Conservation (phyloP, 2,797 vertebrate species). For the Anguilla anguilla region DNA sequence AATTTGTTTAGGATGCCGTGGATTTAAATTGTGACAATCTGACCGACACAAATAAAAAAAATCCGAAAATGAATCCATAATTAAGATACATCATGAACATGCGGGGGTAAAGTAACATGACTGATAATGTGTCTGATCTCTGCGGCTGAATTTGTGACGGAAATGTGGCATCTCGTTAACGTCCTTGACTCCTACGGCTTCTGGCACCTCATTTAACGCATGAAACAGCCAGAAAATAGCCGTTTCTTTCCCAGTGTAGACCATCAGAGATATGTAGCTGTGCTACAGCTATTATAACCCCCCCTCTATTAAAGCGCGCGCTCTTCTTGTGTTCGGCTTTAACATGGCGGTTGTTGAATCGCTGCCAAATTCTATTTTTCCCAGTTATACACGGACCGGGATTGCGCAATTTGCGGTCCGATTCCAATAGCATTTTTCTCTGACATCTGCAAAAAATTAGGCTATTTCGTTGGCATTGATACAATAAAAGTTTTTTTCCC, state of each 20-base stretch:
- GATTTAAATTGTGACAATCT: neutral
- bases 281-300: conserved; percentile 16
- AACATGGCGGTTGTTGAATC: conserved; percentile 48
- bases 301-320: conserved; percentile 28
- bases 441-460: conserved; percentile 1
- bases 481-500: neutral
- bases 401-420: conserved; percentile 11
- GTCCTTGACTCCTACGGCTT: neutral
- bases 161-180: neutral
- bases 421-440: neutral
- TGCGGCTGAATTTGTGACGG: neutral
- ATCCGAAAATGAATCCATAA: neutral
- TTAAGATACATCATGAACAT: neutral
- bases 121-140: neutral
- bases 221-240: neutral
- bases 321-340: conserved; percentile 23
- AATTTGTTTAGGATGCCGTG: neutral
- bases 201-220: neutral
- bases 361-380: conserved; percentile 43
- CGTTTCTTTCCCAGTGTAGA: neutral
- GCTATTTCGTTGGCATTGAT: conserved; percentile 2
- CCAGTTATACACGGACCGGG: conserved; percentile 30
- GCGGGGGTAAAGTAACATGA: neutral
- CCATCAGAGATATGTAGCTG: conserved; percentile 8
- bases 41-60: neutral